Evolutionary conservation across 2,113 vertebrate species (phyloP), one percentile per base, ranked within the genome.

Genomic region (Nerophis lumbriciformis): DNA sequence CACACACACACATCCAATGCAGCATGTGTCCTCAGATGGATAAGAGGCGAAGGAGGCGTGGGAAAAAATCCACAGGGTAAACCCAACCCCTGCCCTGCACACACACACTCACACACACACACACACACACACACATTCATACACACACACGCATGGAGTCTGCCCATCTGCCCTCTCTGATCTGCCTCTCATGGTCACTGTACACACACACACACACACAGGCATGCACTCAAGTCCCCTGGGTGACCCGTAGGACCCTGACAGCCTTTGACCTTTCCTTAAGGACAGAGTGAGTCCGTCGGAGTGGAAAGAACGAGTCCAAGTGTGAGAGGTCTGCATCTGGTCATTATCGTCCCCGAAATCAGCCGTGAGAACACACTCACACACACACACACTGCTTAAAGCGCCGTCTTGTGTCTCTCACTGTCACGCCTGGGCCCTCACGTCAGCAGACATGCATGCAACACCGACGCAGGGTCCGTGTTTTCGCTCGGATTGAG

Each of bases 21-120:
- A 76, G 77, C 74, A 73, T 81, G 79, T 81, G 83, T 85, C 82
- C 77, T 81, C 65, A 70, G 65, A 82, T 75, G 79, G 72, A 82
- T 79, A 76, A 75, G 80, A 71, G 68, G 66, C 71, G 67, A 71
- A 14, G 53, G 71, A 85, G 80, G 76, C 81, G 79, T 83, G 83
- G 79, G 85, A 84, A 87, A 85, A 73, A 78, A 75, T 82, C 79
- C 83, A 88, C 72, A 69, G 85, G 78, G 81, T 84, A 81, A 80
- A 83, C 65, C 72, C 68, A 77, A 75, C 75, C 69, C 69, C 62
- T 69, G 65, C 68, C 64, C 75, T 54, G 58, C 35, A 59, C 48
- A 45, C 49, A 62, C 38, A 63, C 47, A 57, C 28, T 68, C 47
- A 69, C 52, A 62, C 49, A 68, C 57, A 53, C 35, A 64, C 54